These are phyloP conservation scores for Oryzias melastigma DNA, from an alignment of 2,113 vertebrate species.

Conservation along the genomic window DNA sequence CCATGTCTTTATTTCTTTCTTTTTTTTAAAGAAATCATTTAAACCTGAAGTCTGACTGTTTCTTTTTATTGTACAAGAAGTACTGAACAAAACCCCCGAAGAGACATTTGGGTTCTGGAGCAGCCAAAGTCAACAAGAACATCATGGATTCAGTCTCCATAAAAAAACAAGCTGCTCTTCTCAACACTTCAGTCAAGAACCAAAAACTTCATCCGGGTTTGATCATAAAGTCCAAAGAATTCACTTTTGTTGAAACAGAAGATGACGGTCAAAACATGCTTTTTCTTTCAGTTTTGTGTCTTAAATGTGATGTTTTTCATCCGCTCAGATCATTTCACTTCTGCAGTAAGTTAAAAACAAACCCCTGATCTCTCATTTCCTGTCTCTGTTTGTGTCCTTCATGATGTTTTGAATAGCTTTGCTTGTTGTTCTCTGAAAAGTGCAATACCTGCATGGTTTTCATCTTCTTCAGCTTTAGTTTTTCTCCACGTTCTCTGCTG, in stretches of 20 bases:
- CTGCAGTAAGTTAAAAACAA: no score
- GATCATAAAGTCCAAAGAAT: no score
- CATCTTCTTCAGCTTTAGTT: conserved; percentile 3
- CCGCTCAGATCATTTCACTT: no score
- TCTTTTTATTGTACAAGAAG: no score
- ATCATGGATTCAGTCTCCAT: no score
- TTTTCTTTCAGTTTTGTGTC: background rate
- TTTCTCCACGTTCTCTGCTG: conserved; percentile 1
- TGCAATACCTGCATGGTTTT: conserved; percentile 39
- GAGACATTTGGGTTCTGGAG: no score
- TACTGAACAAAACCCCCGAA: background rate
- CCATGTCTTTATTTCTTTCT: background rate
- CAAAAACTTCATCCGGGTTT: no score
- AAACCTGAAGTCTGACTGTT: background rate
- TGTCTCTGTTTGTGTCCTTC: background rate
- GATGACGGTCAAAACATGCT: background rate
- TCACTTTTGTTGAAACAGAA: background rate
- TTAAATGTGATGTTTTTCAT: background rate
- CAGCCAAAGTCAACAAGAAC: no score
- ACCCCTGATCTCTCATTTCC: no score
- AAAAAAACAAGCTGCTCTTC: no score
- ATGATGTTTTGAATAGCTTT: no score
- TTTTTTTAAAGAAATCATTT: background rate
- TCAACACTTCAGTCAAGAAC: no score
- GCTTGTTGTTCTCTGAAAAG: conserved; percentile 19